A percentile compares a stretch with the other conserved stretches of the same genome.
Conservation (phyloP, 2,113 vertebrate genomes). For the Indicator indicator region DNA sequence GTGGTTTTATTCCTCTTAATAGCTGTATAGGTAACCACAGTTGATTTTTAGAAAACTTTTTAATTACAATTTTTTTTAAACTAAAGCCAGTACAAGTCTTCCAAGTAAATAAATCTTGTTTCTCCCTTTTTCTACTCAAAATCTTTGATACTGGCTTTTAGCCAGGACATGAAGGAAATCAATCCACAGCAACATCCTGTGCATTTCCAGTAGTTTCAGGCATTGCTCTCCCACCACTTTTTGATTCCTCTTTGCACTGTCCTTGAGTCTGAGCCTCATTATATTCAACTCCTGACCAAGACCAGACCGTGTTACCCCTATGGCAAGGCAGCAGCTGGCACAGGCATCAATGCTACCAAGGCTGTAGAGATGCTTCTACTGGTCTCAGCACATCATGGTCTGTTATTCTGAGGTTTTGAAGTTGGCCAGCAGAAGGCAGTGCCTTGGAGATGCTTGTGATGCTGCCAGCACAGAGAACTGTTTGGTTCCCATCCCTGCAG, state of each 20-base stretch:
- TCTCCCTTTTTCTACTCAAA: neutral
- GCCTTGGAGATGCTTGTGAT: rapidly evolving
- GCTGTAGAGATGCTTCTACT: neutral
- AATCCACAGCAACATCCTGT: rapidly evolving
- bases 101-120: neutral
- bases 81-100: neutral
- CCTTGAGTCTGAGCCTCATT: neutral
- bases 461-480: neutral
- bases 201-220: neutral
- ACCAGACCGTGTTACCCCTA: neutral
- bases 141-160: neutral
- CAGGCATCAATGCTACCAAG: rapidly evolving
- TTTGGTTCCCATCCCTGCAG: neutral
- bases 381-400: neutral
- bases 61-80: neutral
- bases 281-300: neutral
- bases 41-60: neutral
- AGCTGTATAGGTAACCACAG: neutral
- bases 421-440: neutral
- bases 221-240: neutral
- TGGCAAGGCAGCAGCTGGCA: neutral
- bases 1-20: neutral
- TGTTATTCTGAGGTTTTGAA: neutral
- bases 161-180: neutral
- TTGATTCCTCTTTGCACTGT: neutral